These are phyloP conservation scores for Molothrus ater DNA, from an alignment of 2,797 vertebrate species.

Conservation along the genomic window DNA sequence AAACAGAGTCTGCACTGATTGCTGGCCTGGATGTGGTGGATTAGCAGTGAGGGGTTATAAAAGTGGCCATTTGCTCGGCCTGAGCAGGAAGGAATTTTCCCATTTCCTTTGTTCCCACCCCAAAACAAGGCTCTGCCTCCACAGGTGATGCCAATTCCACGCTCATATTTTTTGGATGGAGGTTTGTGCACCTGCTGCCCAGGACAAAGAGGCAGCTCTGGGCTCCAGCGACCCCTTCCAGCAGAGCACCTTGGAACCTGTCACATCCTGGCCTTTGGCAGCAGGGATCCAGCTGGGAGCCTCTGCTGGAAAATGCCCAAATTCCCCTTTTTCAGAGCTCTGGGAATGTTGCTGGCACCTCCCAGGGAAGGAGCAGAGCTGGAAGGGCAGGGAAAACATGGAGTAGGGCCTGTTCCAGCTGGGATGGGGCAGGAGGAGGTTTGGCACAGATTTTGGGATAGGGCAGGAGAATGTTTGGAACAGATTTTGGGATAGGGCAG, in stretches of 20 bases:
- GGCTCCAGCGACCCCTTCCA: background rate
- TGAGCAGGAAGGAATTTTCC: background rate
- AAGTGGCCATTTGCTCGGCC: background rate
- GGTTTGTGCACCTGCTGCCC: constrained; percentile 26
- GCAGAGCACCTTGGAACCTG: background rate
- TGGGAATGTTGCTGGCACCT: background rate
- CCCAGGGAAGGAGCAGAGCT: background rate
- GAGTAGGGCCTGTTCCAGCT: background rate
- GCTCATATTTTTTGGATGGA: background rate
- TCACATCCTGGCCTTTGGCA: background rate
- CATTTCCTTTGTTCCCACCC: background rate
- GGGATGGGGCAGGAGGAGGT: background rate
- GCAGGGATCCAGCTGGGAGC: background rate
- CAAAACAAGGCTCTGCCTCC: background rate
- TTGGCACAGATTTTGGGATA: background rate
- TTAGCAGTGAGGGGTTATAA: background rate
- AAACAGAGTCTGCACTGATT: background rate
- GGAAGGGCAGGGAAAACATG: background rate
- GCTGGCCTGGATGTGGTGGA: background rate
- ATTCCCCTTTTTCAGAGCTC: background rate
- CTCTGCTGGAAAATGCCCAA: background rate
- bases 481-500: no score
- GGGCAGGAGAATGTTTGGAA: background rate
- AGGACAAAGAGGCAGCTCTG: background rate
- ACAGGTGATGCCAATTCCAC: background rate